Percentiles rank a stretch among this genome's conserved stretches.
Conservation (phyloP, 2,113 vertebrate species). For the Cryptotis parvus region DNA sequence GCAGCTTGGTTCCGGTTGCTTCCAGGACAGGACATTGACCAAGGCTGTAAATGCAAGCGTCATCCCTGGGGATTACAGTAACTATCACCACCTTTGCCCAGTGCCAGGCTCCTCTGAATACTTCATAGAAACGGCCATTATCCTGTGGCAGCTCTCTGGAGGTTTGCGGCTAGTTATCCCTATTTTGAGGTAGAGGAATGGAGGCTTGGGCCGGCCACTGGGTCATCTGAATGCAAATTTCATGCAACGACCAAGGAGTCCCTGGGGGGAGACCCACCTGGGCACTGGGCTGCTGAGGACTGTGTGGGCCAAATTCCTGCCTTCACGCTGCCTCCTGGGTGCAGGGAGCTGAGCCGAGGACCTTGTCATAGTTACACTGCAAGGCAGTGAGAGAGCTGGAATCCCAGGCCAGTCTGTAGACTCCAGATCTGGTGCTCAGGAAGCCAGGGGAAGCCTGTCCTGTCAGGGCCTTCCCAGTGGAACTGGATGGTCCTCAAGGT, state of each 20-base stretch:
- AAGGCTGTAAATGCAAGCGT: too few species aligned
- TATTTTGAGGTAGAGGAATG: background rate
- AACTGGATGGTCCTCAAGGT: accelerated
- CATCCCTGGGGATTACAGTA: too few species aligned
- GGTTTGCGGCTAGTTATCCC: too few species aligned
- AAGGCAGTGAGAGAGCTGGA: background rate
- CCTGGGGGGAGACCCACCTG: background rate
- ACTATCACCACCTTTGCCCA: too few species aligned
- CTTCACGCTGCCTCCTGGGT: background rate
- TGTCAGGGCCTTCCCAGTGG: background rate
- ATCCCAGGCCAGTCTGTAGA: background rate
- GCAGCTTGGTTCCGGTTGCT: too few species aligned
- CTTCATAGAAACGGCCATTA: too few species aligned
- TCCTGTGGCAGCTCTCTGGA: too few species aligned
- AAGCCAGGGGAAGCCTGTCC: background rate
- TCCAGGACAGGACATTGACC: too few species aligned
- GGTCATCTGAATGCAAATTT: background rate
- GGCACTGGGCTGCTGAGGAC: background rate
- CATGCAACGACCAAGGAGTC: background rate
- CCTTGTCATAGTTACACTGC: background rate
- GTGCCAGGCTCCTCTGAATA: too few species aligned
- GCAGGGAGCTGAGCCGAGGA: background rate
- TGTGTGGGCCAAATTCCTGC: background rate
- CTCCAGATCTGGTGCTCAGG: background rate
- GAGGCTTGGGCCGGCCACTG: background rate